Conservation (phyloP, 2,888 invertebrate genomes). For the Vanessa cardui region DNA sequence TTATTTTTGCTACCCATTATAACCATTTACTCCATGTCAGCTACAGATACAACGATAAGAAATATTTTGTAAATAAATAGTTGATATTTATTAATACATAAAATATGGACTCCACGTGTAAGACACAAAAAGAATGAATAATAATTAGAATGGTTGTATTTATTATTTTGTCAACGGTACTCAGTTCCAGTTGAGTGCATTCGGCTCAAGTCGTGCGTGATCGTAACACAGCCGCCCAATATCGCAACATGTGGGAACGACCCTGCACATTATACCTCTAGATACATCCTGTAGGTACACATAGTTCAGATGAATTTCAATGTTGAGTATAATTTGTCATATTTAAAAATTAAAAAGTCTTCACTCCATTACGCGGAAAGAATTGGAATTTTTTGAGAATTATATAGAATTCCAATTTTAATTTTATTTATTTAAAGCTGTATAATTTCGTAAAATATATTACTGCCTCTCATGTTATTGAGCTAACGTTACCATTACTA, state of each 20-base stretch:
- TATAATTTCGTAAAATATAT: too few relatives aligned
- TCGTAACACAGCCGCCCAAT: slow-evolving; percentile 70
- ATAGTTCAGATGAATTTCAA: background rate
- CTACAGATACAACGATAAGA: too few relatives aligned
- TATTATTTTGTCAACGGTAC: slow-evolving; percentile 46
- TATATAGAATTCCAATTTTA: too few relatives aligned
- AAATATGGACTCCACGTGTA: background rate
- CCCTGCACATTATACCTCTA: slow-evolving; percentile 49
- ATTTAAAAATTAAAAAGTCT: too few relatives aligned
- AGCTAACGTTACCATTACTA: too few relatives aligned
- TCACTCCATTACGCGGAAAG: too few relatives aligned
- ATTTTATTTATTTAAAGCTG: too few relatives aligned
- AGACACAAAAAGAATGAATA: background rate
- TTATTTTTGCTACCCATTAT: background rate
- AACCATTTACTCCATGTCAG: too few relatives aligned
- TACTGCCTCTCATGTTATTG: too few relatives aligned
- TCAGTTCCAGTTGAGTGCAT: slow-evolving; percentile 64
- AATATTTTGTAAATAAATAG: too few relatives aligned
- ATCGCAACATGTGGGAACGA: slow-evolving; percentile 55
- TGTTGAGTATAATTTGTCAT: too few relatives aligned
- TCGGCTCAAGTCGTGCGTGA: slow-evolving; percentile 62
- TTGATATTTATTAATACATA: background rate
- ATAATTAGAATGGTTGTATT: background rate
- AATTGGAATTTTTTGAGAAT: too few relatives aligned
- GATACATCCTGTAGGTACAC: slow-evolving; percentile 23